These are phyloP conservation scores for Lordiphosa stackelbergi DNA, from an alignment of 1,140 invertebrate genomes.

Conservation along the genomic window DNA sequence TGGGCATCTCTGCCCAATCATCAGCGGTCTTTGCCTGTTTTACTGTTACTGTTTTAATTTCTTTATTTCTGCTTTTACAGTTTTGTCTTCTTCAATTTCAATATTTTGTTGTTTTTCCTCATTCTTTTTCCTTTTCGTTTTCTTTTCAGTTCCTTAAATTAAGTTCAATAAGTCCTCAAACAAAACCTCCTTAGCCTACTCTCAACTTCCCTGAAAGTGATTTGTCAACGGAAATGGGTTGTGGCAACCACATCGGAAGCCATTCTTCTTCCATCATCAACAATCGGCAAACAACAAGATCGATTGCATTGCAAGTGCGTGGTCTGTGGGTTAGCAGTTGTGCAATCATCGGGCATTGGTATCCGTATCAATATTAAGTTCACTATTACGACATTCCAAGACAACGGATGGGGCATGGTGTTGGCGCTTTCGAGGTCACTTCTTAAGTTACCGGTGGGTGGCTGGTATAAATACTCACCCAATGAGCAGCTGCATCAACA, in stretches of 20 bases:
- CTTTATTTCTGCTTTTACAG: too few species aligned
- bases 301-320: constrained; percentile 28
- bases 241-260: constrained; percentile 17
- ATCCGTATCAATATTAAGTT: constrained; percentile 66
- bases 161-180: too few species aligned
- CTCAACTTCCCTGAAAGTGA: background rate
- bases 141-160: too few species aligned
- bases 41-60: too few species aligned
- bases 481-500: constrained; percentile 38
- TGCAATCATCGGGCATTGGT: constrained; percentile 6
- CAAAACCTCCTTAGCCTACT: too few species aligned
- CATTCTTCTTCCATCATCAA: constrained; percentile 7
- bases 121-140: too few species aligned
- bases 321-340: constrained; percentile 8
- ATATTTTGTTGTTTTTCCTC: too few species aligned
- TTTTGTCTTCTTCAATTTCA: too few species aligned
- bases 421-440: constrained; percentile 59
- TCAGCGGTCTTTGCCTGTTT: too few species aligned
- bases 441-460: constrained; percentile 40
- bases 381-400: constrained; percentile 54
- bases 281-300: constrained; percentile 8
- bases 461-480: constrained; percentile 52
- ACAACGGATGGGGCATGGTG: constrained; percentile 32
- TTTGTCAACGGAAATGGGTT: constrained; percentile 2
- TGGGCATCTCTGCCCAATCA: too few species aligned